Evolutionary conservation across 2,113 vertebrate species (phyloP).

Genomic region (Aegypius monachus): DNA sequence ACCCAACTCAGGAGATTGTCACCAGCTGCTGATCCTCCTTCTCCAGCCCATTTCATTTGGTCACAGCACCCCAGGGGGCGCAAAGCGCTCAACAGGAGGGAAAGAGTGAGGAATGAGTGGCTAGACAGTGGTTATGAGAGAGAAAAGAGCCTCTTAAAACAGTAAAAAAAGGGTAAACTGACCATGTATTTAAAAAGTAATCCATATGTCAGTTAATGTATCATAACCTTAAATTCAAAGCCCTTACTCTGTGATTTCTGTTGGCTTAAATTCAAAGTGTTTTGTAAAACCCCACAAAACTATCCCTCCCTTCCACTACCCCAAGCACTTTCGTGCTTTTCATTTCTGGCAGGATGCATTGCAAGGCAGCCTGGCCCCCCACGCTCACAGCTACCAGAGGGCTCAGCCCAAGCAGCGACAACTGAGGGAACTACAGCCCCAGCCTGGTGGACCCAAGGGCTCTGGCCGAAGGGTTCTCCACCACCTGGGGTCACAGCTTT

Average conservation of each 20-base stretch:
- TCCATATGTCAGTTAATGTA: not conserved
- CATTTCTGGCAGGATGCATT: not conserved
- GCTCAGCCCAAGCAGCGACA: not conserved
- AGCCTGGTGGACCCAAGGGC: not conserved
- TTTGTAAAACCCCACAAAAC: not conserved
- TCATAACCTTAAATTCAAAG: not conserved
- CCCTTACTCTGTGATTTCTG: not conserved
- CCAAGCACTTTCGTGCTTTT: not conserved
- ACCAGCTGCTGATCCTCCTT: not conserved
- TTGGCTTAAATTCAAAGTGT: not conserved
- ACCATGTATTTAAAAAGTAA: not conserved
- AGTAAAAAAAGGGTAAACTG: not conserved
- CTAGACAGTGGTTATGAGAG: not conserved
- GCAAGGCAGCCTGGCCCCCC: rapidly evolving
- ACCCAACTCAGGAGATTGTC: not conserved
- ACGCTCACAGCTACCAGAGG: not conserved
- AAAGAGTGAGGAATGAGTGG: not conserved
- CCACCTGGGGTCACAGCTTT: not conserved
- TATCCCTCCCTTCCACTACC: not conserved
- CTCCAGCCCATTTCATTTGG: not conserved
- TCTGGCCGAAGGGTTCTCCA: not conserved
- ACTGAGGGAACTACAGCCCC: rapidly evolving
- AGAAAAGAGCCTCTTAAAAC: not conserved
- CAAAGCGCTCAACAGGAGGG: not conserved
- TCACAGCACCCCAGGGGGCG: not conserved